Conservation (phyloP, 1,140 invertebrate genomes). For the Sinonovacula constricta region DNA sequence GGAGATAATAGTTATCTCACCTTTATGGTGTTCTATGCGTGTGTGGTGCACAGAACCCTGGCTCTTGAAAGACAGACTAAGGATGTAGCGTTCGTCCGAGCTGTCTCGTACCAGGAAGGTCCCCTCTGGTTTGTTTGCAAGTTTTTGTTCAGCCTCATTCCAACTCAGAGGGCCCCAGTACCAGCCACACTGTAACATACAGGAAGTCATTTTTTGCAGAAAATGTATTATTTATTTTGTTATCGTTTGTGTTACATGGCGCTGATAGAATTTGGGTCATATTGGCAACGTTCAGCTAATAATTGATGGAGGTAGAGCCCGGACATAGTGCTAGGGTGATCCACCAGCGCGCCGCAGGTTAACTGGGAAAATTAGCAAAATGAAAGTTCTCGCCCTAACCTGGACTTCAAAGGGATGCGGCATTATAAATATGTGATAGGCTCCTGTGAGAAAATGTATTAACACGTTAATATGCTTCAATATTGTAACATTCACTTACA, state of each 20-base stretch:
- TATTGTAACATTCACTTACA: neutral
- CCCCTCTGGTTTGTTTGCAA: constrained; percentile 95
- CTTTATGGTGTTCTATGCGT: constrained; percentile 97
- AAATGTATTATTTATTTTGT: neutral
- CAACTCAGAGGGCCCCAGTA: constrained; percentile 98
- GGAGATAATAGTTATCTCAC: no score
- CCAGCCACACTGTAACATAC: constrained; percentile 90
- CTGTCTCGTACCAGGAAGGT: constrained; percentile 97
- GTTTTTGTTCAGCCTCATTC: constrained; percentile 94
- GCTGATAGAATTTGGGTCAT: neutral
- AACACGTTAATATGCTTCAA: no score
- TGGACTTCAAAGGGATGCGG: no score
- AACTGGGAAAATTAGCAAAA: no score
- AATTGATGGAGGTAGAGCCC: neutral
- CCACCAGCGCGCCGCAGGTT: no score
- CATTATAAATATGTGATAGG: no score
- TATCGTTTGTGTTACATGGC: neutral
- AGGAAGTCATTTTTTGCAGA: no score
- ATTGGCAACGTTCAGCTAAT: no score
- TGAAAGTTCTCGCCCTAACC: no score
- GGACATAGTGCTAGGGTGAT: neutral
- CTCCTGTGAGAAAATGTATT: no score
- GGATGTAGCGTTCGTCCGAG: constrained; percentile 98
- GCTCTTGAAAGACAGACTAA: constrained; percentile 96
- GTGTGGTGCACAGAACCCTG: constrained; percentile 96